These are phyloP conservation scores for Pterophyllum scalare DNA, from an alignment of 2,113 vertebrate genomes.

Conservation along the genomic window DNA sequence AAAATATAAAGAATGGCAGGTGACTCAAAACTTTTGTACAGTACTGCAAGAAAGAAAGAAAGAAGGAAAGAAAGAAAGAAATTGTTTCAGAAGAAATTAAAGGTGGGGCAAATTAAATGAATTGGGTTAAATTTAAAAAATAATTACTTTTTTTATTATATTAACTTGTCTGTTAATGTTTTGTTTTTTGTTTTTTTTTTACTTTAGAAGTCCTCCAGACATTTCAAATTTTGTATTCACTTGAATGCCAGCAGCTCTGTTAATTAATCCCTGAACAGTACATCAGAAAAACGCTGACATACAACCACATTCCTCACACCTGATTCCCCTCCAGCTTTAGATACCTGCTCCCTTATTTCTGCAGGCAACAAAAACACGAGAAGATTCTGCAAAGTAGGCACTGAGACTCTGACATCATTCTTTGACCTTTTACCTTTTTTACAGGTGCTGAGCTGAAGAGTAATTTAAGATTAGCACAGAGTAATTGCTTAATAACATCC, in stretches of 20 bases:
- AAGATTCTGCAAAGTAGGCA: background rate
- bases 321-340: background rate
- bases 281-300: background rate
- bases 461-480: background rate
- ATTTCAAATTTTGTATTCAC: background rate
- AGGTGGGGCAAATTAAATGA: too few relatives aligned
- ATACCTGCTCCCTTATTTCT: background rate
- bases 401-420: background rate
- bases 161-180: too few relatives aligned
- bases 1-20: background rate
- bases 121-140: too few relatives aligned
- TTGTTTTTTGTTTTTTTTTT: too few relatives aligned
- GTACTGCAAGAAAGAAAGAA: too few relatives aligned
- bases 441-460: slow-evolving; percentile 1
- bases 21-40: background rate
- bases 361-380: slow-evolving; percentile 24
- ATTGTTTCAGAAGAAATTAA: too few relatives aligned
- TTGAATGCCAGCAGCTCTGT: background rate
- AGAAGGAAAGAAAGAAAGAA: too few relatives aligned
- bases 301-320: slow-evolving; percentile 1
- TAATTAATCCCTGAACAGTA: background rate
- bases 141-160: too few relatives aligned
- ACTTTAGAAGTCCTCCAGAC: too few relatives aligned
- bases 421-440: slow-evolving; percentile 17
- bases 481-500: slow-evolving; percentile 5